Evolutionary conservation across 2,797 vertebrate genomes (phyloP).

Genomic region (Apodemus agrarius): DNA sequence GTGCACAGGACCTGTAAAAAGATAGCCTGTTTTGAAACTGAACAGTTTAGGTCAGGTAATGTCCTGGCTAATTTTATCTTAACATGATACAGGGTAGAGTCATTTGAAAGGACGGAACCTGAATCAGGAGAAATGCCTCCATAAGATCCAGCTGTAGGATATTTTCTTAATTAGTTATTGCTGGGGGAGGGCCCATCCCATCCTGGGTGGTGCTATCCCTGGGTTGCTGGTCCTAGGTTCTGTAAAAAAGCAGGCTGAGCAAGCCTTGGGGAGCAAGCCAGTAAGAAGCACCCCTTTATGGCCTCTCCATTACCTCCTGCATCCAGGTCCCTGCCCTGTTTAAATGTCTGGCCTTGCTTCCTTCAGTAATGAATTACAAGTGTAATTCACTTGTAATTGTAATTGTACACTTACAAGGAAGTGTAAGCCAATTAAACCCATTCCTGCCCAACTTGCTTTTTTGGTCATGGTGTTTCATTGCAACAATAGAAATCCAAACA

Average conservation of each 20-base stretch:
- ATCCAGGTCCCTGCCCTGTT: neutral
- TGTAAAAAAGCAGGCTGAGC: neutral
- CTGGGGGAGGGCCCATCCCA: neutral
- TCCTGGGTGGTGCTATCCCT: neutral
- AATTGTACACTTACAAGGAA: neutral
- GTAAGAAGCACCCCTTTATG: neutral
- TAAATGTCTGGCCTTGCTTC: neutral
- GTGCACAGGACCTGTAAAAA: neutral
- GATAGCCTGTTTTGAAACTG: slow-evolving; percentile 11
- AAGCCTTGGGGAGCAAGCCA: neutral
- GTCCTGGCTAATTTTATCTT: neutral
- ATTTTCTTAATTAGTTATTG: neutral
- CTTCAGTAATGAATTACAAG: neutral
- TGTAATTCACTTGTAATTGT: neutral
- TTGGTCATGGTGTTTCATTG: neutral
- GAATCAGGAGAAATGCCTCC: neutral
- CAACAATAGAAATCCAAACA: neutral
- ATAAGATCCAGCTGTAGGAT: neutral
- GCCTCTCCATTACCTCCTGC: neutral
- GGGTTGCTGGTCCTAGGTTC: neutral
- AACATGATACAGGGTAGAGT: neutral
- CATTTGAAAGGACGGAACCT: neutral
- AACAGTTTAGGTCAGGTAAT: neutral
- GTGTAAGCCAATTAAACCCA: neutral
- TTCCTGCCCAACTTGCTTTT: neutral